Evolutionary conservation across 1,140 invertebrate species (phyloP).

Genomic region (Galendromus occidentalis): DNA sequence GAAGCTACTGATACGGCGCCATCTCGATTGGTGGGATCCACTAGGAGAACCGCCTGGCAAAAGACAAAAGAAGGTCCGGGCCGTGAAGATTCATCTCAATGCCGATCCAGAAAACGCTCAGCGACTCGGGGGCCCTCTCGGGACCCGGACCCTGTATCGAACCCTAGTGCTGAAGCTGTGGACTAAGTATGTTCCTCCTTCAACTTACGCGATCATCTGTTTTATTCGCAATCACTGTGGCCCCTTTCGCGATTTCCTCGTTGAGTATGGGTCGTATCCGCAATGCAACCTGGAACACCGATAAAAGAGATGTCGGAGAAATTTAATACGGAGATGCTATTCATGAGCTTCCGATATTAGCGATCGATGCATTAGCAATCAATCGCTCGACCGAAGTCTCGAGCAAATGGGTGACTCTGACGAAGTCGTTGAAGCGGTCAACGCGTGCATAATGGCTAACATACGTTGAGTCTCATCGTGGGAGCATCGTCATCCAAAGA

Average conservation of each 20-base stretch:
- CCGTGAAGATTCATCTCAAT: slow-evolving; percentile 7
- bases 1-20: slow-evolving; percentile 35
- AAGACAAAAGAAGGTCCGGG: too few relatives aligned
- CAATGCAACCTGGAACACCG: slow-evolving; percentile 31
- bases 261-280: slow-evolving; percentile 33
- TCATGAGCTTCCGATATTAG: too few relatives aligned
- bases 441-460: too few relatives aligned
- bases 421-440: too few relatives aligned
- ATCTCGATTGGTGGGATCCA: neutral
- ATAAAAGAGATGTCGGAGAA: neutral
- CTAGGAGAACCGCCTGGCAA: slow-evolving; percentile 29
- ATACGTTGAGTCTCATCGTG: too few relatives aligned
- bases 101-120: slow-evolving; percentile 7
- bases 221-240: slow-evolving; percentile 31
- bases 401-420: too few relatives aligned
- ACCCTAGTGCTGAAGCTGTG: neutral
- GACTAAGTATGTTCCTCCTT: neutral
- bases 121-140: neutral
- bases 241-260: slow-evolving; percentile 30
- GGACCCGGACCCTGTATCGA: neutral
- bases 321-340: too few relatives aligned
- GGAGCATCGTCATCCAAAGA: too few relatives aligned
- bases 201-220: slow-evolving; percentile 31
- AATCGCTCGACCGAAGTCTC: too few relatives aligned
- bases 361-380: too few relatives aligned